Conservation (phyloP, 2,888 invertebrate genomes). For the Camponotus fellah region DNA sequence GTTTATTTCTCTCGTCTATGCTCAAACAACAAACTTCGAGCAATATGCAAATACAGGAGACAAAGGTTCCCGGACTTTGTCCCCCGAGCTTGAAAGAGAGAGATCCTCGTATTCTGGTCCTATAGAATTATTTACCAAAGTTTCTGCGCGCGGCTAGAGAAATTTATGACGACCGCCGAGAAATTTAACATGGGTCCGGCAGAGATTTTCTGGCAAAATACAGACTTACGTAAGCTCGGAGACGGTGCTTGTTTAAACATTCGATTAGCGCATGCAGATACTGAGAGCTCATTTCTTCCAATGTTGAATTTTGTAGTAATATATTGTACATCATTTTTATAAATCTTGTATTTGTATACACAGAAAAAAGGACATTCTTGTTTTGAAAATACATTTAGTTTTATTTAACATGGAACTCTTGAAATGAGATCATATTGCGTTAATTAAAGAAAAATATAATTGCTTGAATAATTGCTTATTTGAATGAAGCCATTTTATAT, state of each 20-base stretch:
- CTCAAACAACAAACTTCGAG: slow-evolving; percentile 21
- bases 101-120: slow-evolving; percentile 37
- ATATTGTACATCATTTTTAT: neutral
- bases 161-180: slow-evolving; percentile 58
- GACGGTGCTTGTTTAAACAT: slow-evolving; percentile 11
- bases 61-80: slow-evolving; percentile 41
- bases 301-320: neutral
- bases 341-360: slow-evolving; percentile 4
- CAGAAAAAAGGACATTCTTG: too few species aligned
- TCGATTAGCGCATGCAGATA: slow-evolving; percentile 13
- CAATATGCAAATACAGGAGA: slow-evolving; percentile 25
- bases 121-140: slow-evolving; percentile 61
- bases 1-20: slow-evolving; percentile 21
- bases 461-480: too few species aligned
- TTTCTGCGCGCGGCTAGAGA: slow-evolving; percentile 47
- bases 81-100: slow-evolving; percentile 19
- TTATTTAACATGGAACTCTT: too few species aligned
- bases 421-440: too few species aligned
- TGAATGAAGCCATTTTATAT: too few species aligned
- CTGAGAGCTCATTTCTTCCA: neutral
- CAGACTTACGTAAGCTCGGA: neutral
- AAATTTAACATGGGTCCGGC: slow-evolving; percentile 51
- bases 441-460: too few species aligned
- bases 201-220: slow-evolving; percentile 57
- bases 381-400: too few species aligned